Conservation (phyloP, 2,113 vertebrate species). For the Cacatua alba region DNA sequence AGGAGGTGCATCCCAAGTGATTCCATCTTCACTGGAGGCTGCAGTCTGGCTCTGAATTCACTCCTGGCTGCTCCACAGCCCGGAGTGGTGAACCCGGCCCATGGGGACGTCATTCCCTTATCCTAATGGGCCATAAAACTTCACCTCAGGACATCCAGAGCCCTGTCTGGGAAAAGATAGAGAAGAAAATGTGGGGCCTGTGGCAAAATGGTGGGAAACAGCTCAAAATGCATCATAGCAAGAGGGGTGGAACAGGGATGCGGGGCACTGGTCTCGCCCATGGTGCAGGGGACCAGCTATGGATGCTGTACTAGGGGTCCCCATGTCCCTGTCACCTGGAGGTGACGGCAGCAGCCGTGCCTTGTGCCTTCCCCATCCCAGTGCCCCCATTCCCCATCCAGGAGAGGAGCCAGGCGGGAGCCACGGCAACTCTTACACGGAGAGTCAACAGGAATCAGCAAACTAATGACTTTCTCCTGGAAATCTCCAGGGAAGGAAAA, state of each 20-base stretch:
- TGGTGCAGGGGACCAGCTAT: rapidly evolving
- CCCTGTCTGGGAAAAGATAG: neutral
- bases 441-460: neutral
- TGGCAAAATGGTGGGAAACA: rapidly evolving
- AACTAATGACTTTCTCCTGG: neutral
- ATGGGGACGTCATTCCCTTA: rapidly evolving
- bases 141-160: neutral
- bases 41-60: neutral
- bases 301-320: neutral
- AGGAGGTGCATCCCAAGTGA: neutral
- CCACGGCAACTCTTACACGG: conserved; percentile 37
- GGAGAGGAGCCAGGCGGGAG: neutral
- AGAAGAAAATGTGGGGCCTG: neutral
- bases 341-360: neutral
- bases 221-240: rapidly evolving
- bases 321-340: neutral
- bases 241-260: rapidly evolving
- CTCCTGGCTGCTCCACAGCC: neutral
- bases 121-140: neutral
- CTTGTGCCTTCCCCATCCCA: neutral
- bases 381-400: neutral
- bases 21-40: rapidly evolving
- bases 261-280: rapidly evolving
- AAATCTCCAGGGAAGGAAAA: neutral
- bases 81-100: neutral